Evolutionary conservation across 2,888 invertebrate species (phyloP), one percentile per base, ranked within the genome.

Genomic region (Pycnomerus fuliginosus): DNA sequence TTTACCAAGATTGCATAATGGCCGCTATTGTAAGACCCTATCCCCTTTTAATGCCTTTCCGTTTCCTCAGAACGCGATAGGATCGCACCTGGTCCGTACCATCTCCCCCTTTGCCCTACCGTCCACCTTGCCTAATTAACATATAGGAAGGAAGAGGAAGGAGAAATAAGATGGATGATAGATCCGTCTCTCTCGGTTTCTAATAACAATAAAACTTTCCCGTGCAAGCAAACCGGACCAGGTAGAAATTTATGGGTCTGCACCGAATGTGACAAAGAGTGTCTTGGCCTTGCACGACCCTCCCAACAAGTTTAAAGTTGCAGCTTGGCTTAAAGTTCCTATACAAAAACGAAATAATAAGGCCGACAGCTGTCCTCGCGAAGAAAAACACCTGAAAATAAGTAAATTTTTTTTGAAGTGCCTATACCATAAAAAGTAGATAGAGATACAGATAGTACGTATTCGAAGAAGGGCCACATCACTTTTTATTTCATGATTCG

Each of bases 251-350:
- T 37, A 42, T 16, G 15, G n/a, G 33, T 29, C 31, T 29, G 27
- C 36, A 31, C 37, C 33, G 34, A 41, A 30, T 23, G 38, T 34
- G 30, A 42, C 42, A 47, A 38, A 47, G 34, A 34, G 38, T n/a
- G n/a, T n/a, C n/a, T 22, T 37, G 42, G 46, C 42, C 42, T 46
- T 42, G 31, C 47, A 37, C 42, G 47, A 47, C 47, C 47, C 47
- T 38, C 4, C 47, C 33, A 47, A 47, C 34, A 43, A 47, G 43
- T 47, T 43, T 47, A 38, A 38, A 47, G 47, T 47, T 47, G 47
- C 47, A 47, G 47, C 42, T 37, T 38, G 47, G 12, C 13, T 5
- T n/a, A n/a, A n/a, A n/a, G n/a, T n/a, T n/a, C n/a, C n/a, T n/a
- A n/a, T n/a, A n/a, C n/a, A n/a, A n/a, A n/a, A n/a, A n/a, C n/a